These are phyloP conservation scores for Siniperca obscura DNA, from an alignment of 2,797 vertebrate species.

Conservation along the genomic window DNA sequence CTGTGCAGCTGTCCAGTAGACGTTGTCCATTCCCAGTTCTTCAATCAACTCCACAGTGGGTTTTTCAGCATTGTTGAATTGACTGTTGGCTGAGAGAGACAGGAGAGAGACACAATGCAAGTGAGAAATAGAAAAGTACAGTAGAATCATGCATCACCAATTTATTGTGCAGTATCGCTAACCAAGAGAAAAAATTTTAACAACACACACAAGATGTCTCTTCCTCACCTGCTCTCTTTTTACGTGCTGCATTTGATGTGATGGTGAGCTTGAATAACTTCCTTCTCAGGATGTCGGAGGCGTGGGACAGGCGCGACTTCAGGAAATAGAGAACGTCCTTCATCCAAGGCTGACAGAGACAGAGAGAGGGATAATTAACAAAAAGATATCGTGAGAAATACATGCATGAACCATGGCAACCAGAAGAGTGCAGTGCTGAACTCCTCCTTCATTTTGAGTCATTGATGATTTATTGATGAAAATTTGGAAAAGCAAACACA, in stretches of 20 bases:
- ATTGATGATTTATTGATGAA: not conserved
- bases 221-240: constrained; percentile 56
- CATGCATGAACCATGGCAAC: not conserved
- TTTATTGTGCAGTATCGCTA: not conserved
- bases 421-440: not conserved
- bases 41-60: constrained; percentile 64
- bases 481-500: not conserved
- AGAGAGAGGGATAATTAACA: constrained; percentile 1
- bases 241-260: constrained; percentile 1
- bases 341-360: constrained; percentile 74
- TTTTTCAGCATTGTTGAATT: not conserved
- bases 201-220: not conserved
- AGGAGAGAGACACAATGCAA: not conserved
- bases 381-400: not conserved
- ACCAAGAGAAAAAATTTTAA: not conserved
- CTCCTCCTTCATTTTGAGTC: not conserved
- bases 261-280: constrained; percentile 73
- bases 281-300: constrained; percentile 50
- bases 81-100: constrained; percentile 24
- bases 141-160: not conserved
- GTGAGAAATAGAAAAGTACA: not conserved
- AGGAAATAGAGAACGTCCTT: constrained; percentile 70
- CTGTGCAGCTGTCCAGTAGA: constrained; percentile 70
- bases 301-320: constrained; percentile 15
- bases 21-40: constrained; percentile 63